phyloP scores from a whole-genome alignment of 2,888 invertebrate species.

The Brenthis daphne region DNA sequence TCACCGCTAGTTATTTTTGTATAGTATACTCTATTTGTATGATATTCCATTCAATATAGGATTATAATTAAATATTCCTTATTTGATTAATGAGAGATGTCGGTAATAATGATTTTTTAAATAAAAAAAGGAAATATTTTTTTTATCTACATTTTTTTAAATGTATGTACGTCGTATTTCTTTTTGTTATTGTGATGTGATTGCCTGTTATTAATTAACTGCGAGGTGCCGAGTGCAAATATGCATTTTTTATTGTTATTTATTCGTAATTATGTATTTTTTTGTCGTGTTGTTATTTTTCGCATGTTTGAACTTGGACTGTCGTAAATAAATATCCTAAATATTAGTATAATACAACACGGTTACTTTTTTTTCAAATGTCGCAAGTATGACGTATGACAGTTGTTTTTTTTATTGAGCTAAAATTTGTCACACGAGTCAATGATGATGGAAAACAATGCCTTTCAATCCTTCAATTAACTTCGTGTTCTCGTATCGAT shows the following conservation, averaged over 20 bases:
- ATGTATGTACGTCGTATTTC: not conserved
- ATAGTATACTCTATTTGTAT: slow-evolving; percentile 42
- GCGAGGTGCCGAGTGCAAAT: not conserved
- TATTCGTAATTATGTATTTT: slow-evolving; percentile 6
- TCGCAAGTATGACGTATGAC: not conserved
- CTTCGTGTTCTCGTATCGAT: slow-evolving; percentile 10
- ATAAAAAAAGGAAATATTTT: too few relatives aligned
- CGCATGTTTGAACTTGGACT: too few relatives aligned
- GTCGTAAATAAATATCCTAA: too few relatives aligned
- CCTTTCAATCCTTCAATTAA: not conserved
- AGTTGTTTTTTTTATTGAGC: slow-evolving; percentile 4
- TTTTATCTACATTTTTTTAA: too few relatives aligned
- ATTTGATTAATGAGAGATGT: slow-evolving; percentile 5
- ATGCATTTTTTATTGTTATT: slow-evolving; percentile 17
- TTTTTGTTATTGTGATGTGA: not conserved
- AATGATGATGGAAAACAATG: not conserved
- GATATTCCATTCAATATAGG: slow-evolving; percentile 25
- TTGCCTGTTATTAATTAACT: slow-evolving; percentile 2
- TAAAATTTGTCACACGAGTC: not conserved
- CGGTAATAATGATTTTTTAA: too few relatives aligned
- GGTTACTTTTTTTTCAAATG: not conserved
- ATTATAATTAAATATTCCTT: slow-evolving; percentile 1
- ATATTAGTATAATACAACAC: not conserved
- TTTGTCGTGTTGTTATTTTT: not conserved
- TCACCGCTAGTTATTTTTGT: slow-evolving; percentile 40